Evolutionary conservation across 2,888 invertebrate genomes (phyloP), one percentile per base, ranked within the genome.

Genomic region (Ormyrus nitidulus): DNA sequence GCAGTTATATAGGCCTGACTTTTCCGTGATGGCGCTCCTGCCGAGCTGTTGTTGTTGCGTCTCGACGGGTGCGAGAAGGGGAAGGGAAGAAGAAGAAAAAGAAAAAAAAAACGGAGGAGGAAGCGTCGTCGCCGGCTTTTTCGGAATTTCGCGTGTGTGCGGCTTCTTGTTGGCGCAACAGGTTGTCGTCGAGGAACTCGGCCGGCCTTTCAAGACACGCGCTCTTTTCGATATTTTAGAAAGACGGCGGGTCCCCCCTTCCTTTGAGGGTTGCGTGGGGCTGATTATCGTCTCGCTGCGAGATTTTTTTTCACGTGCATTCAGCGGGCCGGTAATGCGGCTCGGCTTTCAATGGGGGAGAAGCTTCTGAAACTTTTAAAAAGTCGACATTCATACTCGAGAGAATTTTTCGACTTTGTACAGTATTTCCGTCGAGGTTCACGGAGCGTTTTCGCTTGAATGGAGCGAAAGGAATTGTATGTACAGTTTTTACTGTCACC

Each of bases 101-200:
- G 34, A 44, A 51, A 51, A 46, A 46, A 3, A 2, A 3, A 6
- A 10, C 6, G 13, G 58, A 58, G 48, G 59, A 19, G 34, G 34
- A 34, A 34, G 59, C 54, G 13, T 8, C 4, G 48, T 59, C 51
- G 62, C 10, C 6, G 34, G 56, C 10, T 34, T 65, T 58, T 64
- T 58, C 34, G 65, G 58, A 74, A 65, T 74, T 74, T 65, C 74
- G 74, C 74, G 74, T 65, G 74, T n/a, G 56, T 65, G 74, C 46
- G 56, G 74, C 74, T 72, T 61, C 61, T 72, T 72, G 54, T 54
- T 72, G 72, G 54, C 62, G 74, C 74, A 74, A 74, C 74, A 74
- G 74, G 74, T 74, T 74, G 74, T 11, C n/a, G n/a, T n/a, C n/a
- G 69, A 10, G 66, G 53, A 11, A 66, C 19, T 66, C 66, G 51